Base-by-base conservation (phyloP, 2,888 invertebrate species). In the Drosophila anomalata region DNA sequence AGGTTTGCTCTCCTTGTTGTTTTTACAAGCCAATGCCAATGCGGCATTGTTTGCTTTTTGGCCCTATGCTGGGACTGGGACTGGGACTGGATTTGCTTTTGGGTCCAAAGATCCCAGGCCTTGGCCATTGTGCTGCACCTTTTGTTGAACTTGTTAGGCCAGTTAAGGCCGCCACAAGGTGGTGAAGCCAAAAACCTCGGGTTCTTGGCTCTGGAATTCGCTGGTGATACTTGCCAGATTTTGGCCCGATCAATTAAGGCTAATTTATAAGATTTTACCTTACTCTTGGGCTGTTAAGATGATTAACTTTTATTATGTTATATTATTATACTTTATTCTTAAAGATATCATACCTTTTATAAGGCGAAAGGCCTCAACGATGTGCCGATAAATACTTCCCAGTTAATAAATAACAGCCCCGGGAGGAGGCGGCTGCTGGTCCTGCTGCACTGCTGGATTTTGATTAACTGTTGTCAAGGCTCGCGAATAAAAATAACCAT, bases 361-460 rank as follows among this genome's bases (percentile, higher is more conserved):
- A 61, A 36, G 36, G 58, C n/a, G 14, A 22, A 8, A 33, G 70
- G 71, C 72, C 57, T 72, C 77, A 77, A 77, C 73, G 73, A 83
- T 73, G 78, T 80, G 68, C 77, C 73, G 79, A 84, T 85, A 81
- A 88, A 78, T 75, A 73, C 79, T 89, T 77, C 75, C 79, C 79
- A 83, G 88, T 85, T 88, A 85, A 89, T 88, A 88, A 88, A 88
- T 87, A 79, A 89, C 76, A 69, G 75, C 75, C 70, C 56, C 76
- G 75, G 12, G 29, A 6, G n/a, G 26, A 8, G 65, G 36, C 39
- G 59, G 55, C 58, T 61, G 55, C 55, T 61, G 59, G 46, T 3
- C 60, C 56, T 55, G 55, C 75, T 52, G 14, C 41, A 42, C 17
- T 7, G 41, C 20, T 6, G 20, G 42, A 56, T 51, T 70, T 81